Conservation (phyloP, 2,113 vertebrate genomes). For the Sinosuthora webbiana region DNA sequence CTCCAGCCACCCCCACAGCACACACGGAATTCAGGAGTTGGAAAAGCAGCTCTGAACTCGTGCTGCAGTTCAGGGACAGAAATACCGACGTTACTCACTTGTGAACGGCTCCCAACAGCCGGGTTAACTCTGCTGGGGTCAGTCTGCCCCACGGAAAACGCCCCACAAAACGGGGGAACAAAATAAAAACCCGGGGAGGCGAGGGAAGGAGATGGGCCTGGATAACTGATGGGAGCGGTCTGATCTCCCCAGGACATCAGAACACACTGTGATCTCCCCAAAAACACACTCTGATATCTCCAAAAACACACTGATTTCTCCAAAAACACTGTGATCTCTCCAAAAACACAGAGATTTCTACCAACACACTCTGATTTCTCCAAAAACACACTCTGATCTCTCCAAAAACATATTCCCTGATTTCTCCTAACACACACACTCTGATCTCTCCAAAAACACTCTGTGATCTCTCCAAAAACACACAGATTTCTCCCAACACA, state of each 20-base stretch:
- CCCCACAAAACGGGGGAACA: neutral
- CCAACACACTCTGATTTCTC: no score
- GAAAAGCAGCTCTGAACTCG: neutral
- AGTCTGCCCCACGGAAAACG: neutral
- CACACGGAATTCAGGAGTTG: neutral
- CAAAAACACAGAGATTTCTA: no score
- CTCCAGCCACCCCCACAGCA: neutral
- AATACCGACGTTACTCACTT: fast-evolving
- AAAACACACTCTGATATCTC: no score
- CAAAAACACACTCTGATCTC: no score
- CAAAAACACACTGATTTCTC: no score
- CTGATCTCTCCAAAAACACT: no score
- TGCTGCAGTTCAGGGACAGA: neutral
- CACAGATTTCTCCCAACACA: no score
- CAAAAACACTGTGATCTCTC: no score
- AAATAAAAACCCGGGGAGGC: neutral
- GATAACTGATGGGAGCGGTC: neutral
- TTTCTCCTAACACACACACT: no score
- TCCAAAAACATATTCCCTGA: no score
- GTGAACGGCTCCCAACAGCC: neutral
- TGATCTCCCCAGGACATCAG: neutral
- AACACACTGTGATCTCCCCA: neutral
- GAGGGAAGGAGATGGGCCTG: no score
- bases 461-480: no score
- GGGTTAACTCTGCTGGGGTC: neutral